A percentile compares a stretch with the other conserved stretches of the same genome.
phyloP scores from a whole-genome alignment of 2,888 invertebrate genomes.

The Heliothis peltigera region DNA sequence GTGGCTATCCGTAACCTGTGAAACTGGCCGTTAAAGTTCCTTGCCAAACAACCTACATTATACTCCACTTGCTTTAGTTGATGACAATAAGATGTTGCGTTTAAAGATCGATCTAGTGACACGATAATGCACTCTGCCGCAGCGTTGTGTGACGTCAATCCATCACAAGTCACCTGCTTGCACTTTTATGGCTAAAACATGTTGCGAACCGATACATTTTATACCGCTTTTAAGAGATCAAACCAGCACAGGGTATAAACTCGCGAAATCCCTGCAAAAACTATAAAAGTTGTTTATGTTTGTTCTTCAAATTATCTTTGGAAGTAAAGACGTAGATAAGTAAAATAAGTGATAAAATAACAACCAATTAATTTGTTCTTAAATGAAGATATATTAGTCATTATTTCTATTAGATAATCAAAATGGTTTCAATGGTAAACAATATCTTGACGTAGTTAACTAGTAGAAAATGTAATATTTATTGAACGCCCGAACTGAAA shows the following conservation, averaged over 20 bases:
- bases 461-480: too few species aligned
- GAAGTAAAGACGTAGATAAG: neutral
- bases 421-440: too few species aligned
- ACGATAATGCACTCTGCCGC: conserved; percentile 54
- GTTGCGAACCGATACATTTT: conserved; percentile 44
- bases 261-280: conserved; percentile 15
- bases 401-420: too few species aligned
- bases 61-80: neutral
- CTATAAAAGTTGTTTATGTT: conserved; percentile 11
- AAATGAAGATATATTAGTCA: too few species aligned
- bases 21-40: too few species aligned
- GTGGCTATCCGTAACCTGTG: too few species aligned
- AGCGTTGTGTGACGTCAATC: conserved; percentile 49
- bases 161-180: conserved; percentile 52
- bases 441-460: too few species aligned
- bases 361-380: too few species aligned
- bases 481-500: conserved; percentile 36
- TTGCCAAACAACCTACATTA: neutral
- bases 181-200: conserved; percentile 52
- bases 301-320: neutral
- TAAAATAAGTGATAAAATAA: too few species aligned
- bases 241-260: conserved; percentile 14
- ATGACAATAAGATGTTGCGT: conserved; percentile 32
- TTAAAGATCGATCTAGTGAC: conserved; percentile 43
- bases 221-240: conserved; percentile 48